Evolutionary conservation across 2,888 invertebrate genomes (phyloP), one percentile per base, ranked within the genome.

Genomic region (Schizaphis graminum): DNA sequence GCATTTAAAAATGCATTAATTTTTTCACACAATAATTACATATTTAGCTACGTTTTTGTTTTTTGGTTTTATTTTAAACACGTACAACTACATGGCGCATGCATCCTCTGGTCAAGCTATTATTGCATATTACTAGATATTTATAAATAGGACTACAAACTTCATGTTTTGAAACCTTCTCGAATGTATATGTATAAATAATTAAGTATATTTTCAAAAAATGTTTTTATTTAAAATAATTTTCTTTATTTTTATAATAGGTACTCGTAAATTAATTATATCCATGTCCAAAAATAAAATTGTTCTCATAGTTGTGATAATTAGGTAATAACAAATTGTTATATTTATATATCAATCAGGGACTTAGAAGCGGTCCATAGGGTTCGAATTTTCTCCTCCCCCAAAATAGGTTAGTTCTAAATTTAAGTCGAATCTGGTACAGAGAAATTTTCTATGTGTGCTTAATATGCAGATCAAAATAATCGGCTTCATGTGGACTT

Each of bases 391-490:
- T 47, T 47, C 44, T 47, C 44, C 44, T 7, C 44, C 5, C 44
- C 7, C 7, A 0, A 47, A 47, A 47, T 5, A 47, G 44, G 44
- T 47, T 47, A 47, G 44, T 47, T 47, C 94, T 95, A 95, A 95
- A 95, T 95, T 92, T 95, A 95, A 84, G 95, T 95, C 95, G 94
- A 95, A 49, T 94, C 95, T 89, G 95, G 94, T 57, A 95, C 94
- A 89, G 95, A 95, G 95, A 95, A 95, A 95, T 94, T 95, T 91
- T 95, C 95, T 85, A 84, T 95, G 91, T 95, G 95, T 94, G 94
- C 95, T 89, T 94, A 95, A 87, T 95, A 95, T 95, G 56, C 94
- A 56, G 41, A 35, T 77, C 84, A 61, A 85, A 90, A 84, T 85
- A 87, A 57, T 61, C 89, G 61, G 28, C 77, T 94, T 28, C n/a